Base-by-base conservation (phyloP, 2,888 invertebrate species). In the Hirtodrosophila cameraria region DNA sequence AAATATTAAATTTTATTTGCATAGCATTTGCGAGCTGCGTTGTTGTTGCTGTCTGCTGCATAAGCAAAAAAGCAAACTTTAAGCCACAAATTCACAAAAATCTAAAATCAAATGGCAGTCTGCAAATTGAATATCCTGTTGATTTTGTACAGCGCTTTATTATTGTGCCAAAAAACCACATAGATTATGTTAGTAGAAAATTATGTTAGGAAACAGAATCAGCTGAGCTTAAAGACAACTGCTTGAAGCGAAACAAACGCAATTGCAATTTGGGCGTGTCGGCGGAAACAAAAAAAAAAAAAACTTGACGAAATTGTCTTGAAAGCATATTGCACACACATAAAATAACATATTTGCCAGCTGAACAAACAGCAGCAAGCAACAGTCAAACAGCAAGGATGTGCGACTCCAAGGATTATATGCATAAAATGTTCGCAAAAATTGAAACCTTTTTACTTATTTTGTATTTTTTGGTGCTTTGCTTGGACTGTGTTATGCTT, bases 331-430 rank as follows among this genome's bases (percentile, higher is more conserved):
- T 82, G 59, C 66, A 73, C 73, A 77, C 66, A 73, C 73, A 77
- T 66, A 66, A 81, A 80, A 78, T 61, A 82, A 81, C 78, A 79
- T 70, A 81, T 85, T 78, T 85, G 62, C 62, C 62, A 38, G 58
- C 64, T 81, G 62, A 68, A 41, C 46, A 45, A 60, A 59, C 58
- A 52, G 45, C 15, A 15, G 43, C 43, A 61, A 15, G 43, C 43
- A 61, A 53, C 48, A 67, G 58, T 23, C 45, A 53, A 43, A 18
- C 45, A 42, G 49, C 62, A 62, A 49, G 45, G 50, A 45, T 72
- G 13, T 36, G 50, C 35, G 13, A 18, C 58, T 45, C 11, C 61
- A 58, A 72, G 81, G 73, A 80, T 69, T 86, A 83, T 86, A 83
- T 82, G 75, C 68, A 72, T 59, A 75, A 54, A 65, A 68, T 53